Evolutionary conservation across 2,797 vertebrate genomes (phyloP).

Genomic region (Chromobotia macracanthus): DNA sequence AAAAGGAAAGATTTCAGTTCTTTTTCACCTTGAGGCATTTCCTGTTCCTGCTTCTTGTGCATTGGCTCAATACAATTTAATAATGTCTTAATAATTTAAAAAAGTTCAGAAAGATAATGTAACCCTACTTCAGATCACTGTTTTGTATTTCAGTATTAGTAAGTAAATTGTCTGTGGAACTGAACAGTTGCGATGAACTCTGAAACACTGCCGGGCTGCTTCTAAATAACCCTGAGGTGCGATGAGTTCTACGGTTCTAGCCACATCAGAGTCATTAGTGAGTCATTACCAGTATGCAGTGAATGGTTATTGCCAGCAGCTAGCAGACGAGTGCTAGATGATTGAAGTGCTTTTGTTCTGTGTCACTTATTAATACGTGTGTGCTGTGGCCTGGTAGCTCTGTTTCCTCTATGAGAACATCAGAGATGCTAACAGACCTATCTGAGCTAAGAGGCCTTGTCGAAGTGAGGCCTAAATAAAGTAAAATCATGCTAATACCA

Average conservation of each 20-base stretch:
- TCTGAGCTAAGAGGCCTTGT: slow-evolving; percentile 23
- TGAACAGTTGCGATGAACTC: neutral
- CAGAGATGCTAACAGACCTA: slow-evolving; percentile 17
- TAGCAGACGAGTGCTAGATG: neutral
- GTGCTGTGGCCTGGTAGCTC: neutral
- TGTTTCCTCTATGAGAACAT: neutral
- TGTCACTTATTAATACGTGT: slow-evolving; percentile 7
- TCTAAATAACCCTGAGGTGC: slow-evolving; percentile 4
- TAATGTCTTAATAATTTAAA: neutral
- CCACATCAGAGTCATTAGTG: slow-evolving; percentile 2
- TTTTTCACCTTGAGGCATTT: neutral
- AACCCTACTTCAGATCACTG: neutral
- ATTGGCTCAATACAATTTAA: neutral
- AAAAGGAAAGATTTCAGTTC: neutral
- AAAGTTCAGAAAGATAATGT: neutral
- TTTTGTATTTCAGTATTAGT: neutral
- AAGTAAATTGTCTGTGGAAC: neutral
- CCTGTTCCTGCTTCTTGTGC: neutral
- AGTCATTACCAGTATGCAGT: slow-evolving; percentile 10
- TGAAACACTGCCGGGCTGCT: neutral
- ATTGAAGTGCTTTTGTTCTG: slow-evolving; percentile 28
- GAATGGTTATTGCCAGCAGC: neutral
- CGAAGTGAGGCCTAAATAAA: slow-evolving; percentile 21
- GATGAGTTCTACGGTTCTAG: neutral
- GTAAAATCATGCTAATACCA: neutral